Evolutionary conservation across 2,888 invertebrate species (phyloP).

Genomic region (Troglohyphantes excavatus): DNA sequence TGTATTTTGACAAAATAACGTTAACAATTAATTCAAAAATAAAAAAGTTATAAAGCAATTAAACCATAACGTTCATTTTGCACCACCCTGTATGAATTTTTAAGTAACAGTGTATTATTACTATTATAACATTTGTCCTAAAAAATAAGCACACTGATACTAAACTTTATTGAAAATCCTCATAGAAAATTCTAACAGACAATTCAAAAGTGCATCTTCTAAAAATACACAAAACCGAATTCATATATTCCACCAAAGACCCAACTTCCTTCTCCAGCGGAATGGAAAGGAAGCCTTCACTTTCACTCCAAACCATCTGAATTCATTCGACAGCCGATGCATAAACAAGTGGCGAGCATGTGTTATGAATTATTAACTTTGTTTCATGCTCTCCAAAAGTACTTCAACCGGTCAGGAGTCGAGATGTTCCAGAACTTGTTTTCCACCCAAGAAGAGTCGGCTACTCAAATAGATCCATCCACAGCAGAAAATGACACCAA

Average conservation of each 20-base stretch:
- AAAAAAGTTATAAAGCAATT: too few relatives aligned
- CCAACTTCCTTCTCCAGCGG: background rate
- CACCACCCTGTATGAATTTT: too few relatives aligned
- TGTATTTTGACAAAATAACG: too few relatives aligned
- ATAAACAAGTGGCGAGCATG: slow-evolving; percentile 18
- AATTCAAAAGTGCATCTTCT: too few relatives aligned
- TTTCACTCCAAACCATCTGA: background rate
- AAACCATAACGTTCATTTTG: too few relatives aligned
- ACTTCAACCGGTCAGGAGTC: slow-evolving; percentile 22
- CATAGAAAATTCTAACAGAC: too few relatives aligned
- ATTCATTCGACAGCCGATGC: slow-evolving; percentile 12
- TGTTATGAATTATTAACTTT: slow-evolving; percentile 47
- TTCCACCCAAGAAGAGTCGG: background rate
- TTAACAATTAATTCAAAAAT: too few relatives aligned
- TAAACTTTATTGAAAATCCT: too few relatives aligned
- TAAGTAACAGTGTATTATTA: too few relatives aligned
- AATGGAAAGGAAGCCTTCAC: background rate
- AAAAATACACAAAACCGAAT: background rate
- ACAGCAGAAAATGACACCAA: background rate
- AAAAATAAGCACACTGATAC: too few relatives aligned
- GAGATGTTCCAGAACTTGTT: background rate
- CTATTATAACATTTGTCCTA: too few relatives aligned
- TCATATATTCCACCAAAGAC: background rate
- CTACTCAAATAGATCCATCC: background rate
- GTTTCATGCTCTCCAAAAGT: slow-evolving; percentile 13